These are phyloP conservation scores for Iphiclides podalirius DNA, from an alignment of 2,888 invertebrate species.

Conservation along the genomic window DNA sequence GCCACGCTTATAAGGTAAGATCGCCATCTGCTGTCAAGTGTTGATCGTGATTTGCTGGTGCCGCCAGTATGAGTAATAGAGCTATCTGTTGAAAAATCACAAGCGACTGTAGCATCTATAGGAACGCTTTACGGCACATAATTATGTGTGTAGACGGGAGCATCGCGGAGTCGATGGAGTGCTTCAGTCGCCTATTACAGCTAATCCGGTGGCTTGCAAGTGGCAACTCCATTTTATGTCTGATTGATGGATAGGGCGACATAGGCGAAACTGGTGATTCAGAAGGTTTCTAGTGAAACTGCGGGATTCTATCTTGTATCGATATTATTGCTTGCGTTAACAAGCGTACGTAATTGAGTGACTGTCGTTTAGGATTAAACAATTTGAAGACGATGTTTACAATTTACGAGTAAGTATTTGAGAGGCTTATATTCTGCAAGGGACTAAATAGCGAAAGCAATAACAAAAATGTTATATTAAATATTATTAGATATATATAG, in stretches of 20 bases:
- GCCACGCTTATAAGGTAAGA: slow-evolving; percentile 46
- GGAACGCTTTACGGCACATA: slow-evolving; percentile 39
- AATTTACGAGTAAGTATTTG: too few species aligned
- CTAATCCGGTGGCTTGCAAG: slow-evolving; percentile 51
- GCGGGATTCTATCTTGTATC: slow-evolving; percentile 28
- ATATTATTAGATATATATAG: too few species aligned
- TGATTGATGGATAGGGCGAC: slow-evolving; percentile 67
- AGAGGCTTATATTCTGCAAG: too few species aligned
- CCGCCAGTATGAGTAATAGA: slow-evolving; percentile 42
- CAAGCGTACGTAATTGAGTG: slow-evolving; percentile 12
- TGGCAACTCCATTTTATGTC: slow-evolving; percentile 51
- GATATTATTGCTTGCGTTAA: slow-evolving; percentile 18
- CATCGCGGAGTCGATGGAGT: slow-evolving; percentile 38
- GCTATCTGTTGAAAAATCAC: slow-evolving; percentile 38
- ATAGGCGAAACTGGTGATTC: slow-evolving; percentile 54
- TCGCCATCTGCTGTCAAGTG: slow-evolving; percentile 50
- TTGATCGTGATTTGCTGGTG: slow-evolving; percentile 60
- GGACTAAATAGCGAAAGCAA: too few species aligned
- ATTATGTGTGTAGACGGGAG: slow-evolving; percentile 26
- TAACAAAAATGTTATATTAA: too few species aligned
- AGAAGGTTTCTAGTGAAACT: slow-evolving; percentile 58
- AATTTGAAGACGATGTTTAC: too few species aligned
- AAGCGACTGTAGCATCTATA: slow-evolving; percentile 33
- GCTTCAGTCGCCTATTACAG: slow-evolving; percentile 50
- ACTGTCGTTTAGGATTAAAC: too few species aligned